Conservation (phyloP, 2,113 vertebrate species). For the Paracanthobrama guichenoti region DNA sequence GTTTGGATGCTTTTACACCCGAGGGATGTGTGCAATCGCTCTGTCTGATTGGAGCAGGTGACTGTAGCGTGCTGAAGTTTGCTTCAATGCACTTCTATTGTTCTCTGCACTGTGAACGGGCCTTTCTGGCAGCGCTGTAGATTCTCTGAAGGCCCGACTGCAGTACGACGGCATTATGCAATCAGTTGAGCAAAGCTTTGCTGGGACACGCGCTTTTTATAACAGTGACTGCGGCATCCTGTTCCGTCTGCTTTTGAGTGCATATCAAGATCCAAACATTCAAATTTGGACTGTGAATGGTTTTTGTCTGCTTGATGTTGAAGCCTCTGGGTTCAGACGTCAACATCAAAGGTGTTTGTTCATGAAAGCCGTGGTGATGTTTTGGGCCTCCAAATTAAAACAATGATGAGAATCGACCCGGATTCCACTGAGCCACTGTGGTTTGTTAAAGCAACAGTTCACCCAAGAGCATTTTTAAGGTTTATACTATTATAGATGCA, state of each 20-base stretch:
- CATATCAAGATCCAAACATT: constrained; percentile 20
- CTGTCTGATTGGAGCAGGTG: background rate
- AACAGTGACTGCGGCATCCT: constrained; percentile 47
- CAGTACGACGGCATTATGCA: constrained; percentile 62
- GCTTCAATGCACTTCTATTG: background rate
- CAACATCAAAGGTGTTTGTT: constrained; percentile 5
- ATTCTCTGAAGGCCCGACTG: constrained; percentile 7
- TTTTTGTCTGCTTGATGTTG: constrained; percentile 9
- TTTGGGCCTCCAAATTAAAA: background rate
- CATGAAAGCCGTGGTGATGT: background rate
- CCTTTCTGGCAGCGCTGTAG: constrained; percentile 29
- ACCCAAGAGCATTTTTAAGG: background rate
- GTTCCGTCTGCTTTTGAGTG: constrained; percentile 6
- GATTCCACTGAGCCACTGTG: background rate
- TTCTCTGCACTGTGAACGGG: background rate
- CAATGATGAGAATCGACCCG: background rate
- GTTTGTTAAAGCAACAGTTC: background rate
- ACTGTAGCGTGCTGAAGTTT: background rate
- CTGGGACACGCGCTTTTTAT: constrained; percentile 51
- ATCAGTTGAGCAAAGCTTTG: constrained; percentile 56
- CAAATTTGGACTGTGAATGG: background rate
- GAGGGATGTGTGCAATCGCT: background rate
- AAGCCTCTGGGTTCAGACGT: background rate
- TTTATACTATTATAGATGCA: background rate
- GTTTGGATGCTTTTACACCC: background rate